Evolutionary conservation across 2,888 invertebrate species (phyloP).

Genomic region (Lepidocyrtinus sp.): DNA sequence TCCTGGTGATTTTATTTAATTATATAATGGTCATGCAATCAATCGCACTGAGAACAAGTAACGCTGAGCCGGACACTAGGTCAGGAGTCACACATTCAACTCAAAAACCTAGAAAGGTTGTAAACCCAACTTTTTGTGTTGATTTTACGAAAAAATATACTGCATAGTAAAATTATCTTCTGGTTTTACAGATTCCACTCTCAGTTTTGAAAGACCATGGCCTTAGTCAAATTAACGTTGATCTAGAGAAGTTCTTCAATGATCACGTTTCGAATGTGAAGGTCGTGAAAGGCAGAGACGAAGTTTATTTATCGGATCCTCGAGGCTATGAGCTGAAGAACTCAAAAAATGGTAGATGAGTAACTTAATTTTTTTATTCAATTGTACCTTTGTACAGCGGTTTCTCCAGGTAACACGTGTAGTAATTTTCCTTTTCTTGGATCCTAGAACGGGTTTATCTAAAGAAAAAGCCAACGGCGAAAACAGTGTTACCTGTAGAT

Average conservation of each 20-base stretch:
- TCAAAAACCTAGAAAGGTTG: not conserved
- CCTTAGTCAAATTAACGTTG: not conserved
- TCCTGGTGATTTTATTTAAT: too few relatives aligned
- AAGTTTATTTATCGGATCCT: slow-evolving; percentile 24
- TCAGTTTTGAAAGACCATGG: slow-evolving; percentile 23
- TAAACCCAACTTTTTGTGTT: not conserved
- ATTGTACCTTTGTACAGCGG: not conserved
- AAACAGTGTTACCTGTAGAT: too few relatives aligned
- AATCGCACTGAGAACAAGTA: too few relatives aligned
- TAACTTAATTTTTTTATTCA: not conserved
- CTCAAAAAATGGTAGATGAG: not conserved
- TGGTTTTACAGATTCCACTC: slow-evolving; percentile 40
- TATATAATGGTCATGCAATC: too few relatives aligned
- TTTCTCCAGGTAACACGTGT: not conserved
- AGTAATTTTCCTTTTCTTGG: not conserved
- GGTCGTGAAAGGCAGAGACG: not conserved
- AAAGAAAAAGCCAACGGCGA: not conserved
- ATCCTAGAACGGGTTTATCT: not conserved
- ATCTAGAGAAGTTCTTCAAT: slow-evolving; percentile 17
- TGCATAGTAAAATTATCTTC: not conserved
- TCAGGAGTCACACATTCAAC: not conserved
- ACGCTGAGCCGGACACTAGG: too few relatives aligned
- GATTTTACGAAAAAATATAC: not conserved
- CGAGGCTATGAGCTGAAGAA: slow-evolving; percentile 13
- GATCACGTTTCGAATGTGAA: slow-evolving; percentile 28